Evolutionary conservation across 2,888 invertebrate genomes (phyloP), one percentile per base, ranked within the genome.

Genomic region (Corythucha ciliata): DNA sequence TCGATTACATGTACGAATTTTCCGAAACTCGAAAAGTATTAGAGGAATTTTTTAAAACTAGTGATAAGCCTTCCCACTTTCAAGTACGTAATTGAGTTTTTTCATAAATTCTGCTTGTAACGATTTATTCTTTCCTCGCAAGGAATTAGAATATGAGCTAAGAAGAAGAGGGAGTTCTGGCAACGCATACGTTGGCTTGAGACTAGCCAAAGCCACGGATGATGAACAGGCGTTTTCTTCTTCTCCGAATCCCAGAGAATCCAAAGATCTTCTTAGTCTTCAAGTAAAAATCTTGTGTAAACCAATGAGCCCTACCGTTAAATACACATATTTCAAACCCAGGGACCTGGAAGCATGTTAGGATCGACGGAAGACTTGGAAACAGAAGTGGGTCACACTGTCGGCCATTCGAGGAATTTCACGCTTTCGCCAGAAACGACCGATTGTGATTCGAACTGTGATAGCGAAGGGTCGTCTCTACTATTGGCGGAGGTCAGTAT

Each of bases 351-450:
- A 3, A 53, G 55, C 47, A 54, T 57, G 14, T 57, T 51, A 20
- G 55, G 53, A 14, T 54, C 52, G 6, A 56, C 54, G 18, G 59
- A 59, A 51, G 59, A 59, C 46, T 41, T 59, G 25, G 59, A 59
- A 62, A 76, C 75, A 2, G 76, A 77, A 64, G 76, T 76, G 14
- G 77, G 77, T 22, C 65, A 76, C 45, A 75, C 77, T 67, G 78
- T 78, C 42, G 78, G 81, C 37, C 81, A 81, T 65, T 82, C 83
- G 61, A 77, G 85, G 40, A 88, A 88, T 67, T 90, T 90, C 69
- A 87, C 89, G 21, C 77, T 91, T 54, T 91, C 91, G 33, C 89
- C 91, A 5, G 92, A 91, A 71, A 87, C 88, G 55, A 92, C 90
- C 53, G 92, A 92, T 70, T 89, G 87, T 67, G 91, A 89, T 70